Base-by-base conservation (phyloP, 1,140 invertebrate species). In the Heliconius eleuchia region DNA sequence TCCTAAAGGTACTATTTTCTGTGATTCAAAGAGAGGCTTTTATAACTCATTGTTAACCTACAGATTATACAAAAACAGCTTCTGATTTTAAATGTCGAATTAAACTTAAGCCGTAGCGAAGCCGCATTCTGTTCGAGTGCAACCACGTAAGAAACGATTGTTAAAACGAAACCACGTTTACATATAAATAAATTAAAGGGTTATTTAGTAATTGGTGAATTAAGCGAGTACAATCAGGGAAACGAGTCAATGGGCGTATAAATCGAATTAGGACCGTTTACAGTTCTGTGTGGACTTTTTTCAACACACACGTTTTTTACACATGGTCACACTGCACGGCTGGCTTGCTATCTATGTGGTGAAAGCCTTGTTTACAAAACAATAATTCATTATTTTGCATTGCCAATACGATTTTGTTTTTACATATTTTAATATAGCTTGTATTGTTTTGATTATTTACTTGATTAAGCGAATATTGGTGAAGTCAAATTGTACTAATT, bases 261-360 rank as follows among this genome's bases (percentile, higher is more conserved):
- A 94, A 92, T 90, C 92, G 90, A 91, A 93, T 94, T 93, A 94
- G 86, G 87, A 86, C 87, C 88, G 89, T 92, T 93, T 93, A 91
- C 89, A 88, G 87, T 87, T 86, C 82, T 77, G 73, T 77, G 72
- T 74, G 57, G 72, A 77, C n/a, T 85, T 89, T 89, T 89, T 83
- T 74, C 80, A 88, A 88, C 84, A 83, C 88, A 86, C 84, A 87
- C 85, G 87, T 83, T 86, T 89, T 92, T 94, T 85, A 91, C 92
- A 91, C 90, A 90, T 93, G 92, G 88, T 80, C 87, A 89, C 85
- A 88, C 87, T 85, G 79, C 84, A 82, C 82, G 85, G 84, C 76
- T 86, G 83, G 85, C 83, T 89, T 86, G 83, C 83, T 84, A 80
- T 78, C 30, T 77, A 71, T 77, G 70, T 84, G 81, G 74, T 75